Base-by-base conservation (phyloP, 1,140 invertebrate species). In the Ostrea denselamellosa region DNA sequence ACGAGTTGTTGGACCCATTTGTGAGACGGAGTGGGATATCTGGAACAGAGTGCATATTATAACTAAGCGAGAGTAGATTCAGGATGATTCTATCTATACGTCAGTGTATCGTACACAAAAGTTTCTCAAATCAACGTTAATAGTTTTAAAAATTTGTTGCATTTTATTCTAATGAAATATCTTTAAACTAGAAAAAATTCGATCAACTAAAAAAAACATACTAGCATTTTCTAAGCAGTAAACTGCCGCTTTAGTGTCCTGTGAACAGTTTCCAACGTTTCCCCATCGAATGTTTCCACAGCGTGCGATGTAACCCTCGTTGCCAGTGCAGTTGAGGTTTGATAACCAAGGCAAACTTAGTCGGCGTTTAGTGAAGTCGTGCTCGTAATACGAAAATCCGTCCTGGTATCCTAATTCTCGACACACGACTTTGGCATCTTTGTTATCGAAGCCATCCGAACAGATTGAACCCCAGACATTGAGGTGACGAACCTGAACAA, bases 341-440 rank as follows among this genome's bases (percentile, higher is more conserved):
- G 90, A 89, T 85, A 93, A 85, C 92, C 91, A 90, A 51, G 88
- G 89, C 53, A 92, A 44, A 85, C 88, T 88, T 82, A 90, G 44
- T 53, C 87, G 44, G 84, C 83, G 62, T 22, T 65, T 22, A 2
- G 62, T 87, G 86, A 86, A 90, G 58, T 91, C 89, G 68, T 91
- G 89, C 65, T 90, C 86, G 51, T 87, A 90, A 56, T 92, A 93
- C 10, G 91, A 89, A 53, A 91, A 90, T 1, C 93, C 93, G 56
- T 92, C 92, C 25, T 86, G 87, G 71, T 89, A 94, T 14, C 92
- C 92, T 5, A 92, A 82, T 77, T 93, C 90, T 19, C 91, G 84
- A 87, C 94, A 94, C 19, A 92, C 88, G 22, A 94, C 94, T 14
- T 85, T 90, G 10, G 93, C 94, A 88, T 92, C 93, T n/a, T 90